Conservation (phyloP, 2,888 invertebrate genomes). For the Cerceris ruficornis region DNA sequence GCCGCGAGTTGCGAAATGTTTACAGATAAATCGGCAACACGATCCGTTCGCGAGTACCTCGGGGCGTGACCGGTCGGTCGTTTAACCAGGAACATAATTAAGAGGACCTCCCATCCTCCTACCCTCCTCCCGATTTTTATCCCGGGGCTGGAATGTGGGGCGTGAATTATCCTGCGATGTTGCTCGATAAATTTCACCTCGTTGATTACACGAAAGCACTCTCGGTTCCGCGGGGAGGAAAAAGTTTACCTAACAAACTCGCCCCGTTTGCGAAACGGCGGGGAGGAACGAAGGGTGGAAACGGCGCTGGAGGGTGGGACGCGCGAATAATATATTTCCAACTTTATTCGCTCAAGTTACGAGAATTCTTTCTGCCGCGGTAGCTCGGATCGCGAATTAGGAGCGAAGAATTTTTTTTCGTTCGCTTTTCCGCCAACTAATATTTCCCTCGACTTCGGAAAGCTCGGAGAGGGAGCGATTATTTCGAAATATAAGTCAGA, state of each 20-base stretch:
- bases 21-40: slow-evolving; percentile 44
- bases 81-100: slow-evolving; percentile 68
- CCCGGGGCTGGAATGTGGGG: slow-evolving; percentile 51
- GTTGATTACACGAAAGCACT: slow-evolving; percentile 59
- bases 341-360: slow-evolving; percentile 16
- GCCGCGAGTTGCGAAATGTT: slow-evolving; percentile 47
- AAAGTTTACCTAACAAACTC: slow-evolving; percentile 38
- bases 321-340: slow-evolving; percentile 36
- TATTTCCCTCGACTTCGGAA: too few species aligned
- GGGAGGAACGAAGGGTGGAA: background rate
- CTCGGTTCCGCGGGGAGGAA: slow-evolving; percentile 17
- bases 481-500: too few species aligned
- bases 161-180: slow-evolving; percentile 65
- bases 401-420: background rate
- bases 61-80: slow-evolving; percentile 62
- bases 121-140: slow-evolving; percentile 38
- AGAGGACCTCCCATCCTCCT: slow-evolving; percentile 50
- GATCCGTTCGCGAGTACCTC: slow-evolving; percentile 33
- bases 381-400: slow-evolving; percentile 1
- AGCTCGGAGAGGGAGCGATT: too few species aligned
- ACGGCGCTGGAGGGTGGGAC: background rate
- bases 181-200: slow-evolving; percentile 68
- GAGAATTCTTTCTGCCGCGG: slow-evolving; percentile 5
- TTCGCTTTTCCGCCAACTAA: background rate
- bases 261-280: background rate